Conservation (phyloP, 2,797 vertebrate species). For the Platalea minor region DNA sequence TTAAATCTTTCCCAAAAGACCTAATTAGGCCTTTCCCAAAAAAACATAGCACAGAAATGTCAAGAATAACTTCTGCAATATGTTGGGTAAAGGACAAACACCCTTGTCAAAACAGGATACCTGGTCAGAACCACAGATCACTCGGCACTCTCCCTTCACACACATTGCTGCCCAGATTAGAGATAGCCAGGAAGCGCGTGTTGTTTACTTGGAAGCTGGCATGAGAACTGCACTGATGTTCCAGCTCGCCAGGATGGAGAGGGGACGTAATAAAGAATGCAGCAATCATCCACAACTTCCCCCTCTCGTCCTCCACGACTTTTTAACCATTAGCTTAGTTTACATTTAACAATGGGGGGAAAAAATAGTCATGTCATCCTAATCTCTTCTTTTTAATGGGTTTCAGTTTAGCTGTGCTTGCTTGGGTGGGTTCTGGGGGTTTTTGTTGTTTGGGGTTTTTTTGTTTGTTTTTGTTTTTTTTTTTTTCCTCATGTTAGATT, state of each 20-base stretch:
- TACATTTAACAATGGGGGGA: constrained; percentile 50
- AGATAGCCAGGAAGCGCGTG: constrained; percentile 65
- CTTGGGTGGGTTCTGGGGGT: not conserved
- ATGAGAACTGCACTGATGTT: constrained; percentile 37
- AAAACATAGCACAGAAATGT: constrained; percentile 30
- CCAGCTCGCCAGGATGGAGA: not conserved
- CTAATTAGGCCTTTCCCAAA: constrained; percentile 55
- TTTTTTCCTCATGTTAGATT: not conserved
- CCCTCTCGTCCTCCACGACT: not conserved
- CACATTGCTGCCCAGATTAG: constrained; percentile 60
- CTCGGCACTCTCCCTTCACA: constrained; percentile 26
- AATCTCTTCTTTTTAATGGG: constrained; percentile 8
- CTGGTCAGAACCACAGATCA: constrained; percentile 28
- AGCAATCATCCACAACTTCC: constrained; percentile 10
- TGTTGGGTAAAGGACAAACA: constrained; percentile 61
- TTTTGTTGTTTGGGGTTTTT: not conserved
- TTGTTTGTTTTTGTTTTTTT: not conserved
- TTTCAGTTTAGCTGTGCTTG: not conserved
- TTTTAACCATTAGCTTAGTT: constrained; percentile 41
- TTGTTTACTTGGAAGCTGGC: constrained; percentile 58
- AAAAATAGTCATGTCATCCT: constrained; percentile 24
- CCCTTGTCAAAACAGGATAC: constrained; percentile 72
- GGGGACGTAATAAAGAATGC: constrained; percentile 9
- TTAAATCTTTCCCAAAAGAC: constrained; percentile 47
- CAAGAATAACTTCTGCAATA: constrained; percentile 45